Base-by-base conservation (phyloP, 35 echinoderm and acorn worm genomes). In the Nesometra sesokonis region DNA sequence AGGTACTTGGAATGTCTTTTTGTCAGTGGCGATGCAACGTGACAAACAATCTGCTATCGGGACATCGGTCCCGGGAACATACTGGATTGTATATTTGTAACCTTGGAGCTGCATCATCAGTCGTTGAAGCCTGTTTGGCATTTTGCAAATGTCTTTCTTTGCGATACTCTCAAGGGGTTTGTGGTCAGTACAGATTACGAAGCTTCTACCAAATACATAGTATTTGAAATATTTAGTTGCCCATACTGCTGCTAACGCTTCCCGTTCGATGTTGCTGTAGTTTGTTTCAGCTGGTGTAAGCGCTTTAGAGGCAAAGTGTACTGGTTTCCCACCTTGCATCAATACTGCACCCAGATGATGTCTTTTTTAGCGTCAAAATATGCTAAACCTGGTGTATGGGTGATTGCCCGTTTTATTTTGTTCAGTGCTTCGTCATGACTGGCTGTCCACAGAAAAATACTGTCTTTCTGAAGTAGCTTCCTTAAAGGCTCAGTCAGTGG, bases 21-120 rank as follows among this genome's bases (percentile, higher is more conserved):
- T 46, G 78, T 82, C 38, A 27, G 36, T 52, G 11, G 39, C 46
- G 35, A 82, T 89, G 32, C 86, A 88, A 38, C 40, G 32, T 9
- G 80, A 89, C 29, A 82, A 31, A 33, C 79, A 82, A 79, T 89
- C 87, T 32, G 87, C 87, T n/a, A 89, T 83, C 27, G 39, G 80
- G 2, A 89, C 79, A 29, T 89, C 32, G 31, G 23, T 34, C 0
- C 32, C 77, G 15, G 21, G 29, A 13, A 81, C 36, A 52, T 88
- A 88, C 37, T 81, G 34, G 39, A 81, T 88, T 3, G 77, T 81
- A 30, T 81, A 80, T 36, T 88, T 29, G 35, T 81, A 88, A 29
- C 36, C 78, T 46, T 88, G 77, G 5, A 43, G 34, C 38, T 81
- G 86, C 15, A 89, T 78, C 81, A 47, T 82, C 0, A 89, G 87